Evolutionary conservation across 2,888 invertebrate species (phyloP).

Genomic region (Apomyelois bistriatella): DNA sequence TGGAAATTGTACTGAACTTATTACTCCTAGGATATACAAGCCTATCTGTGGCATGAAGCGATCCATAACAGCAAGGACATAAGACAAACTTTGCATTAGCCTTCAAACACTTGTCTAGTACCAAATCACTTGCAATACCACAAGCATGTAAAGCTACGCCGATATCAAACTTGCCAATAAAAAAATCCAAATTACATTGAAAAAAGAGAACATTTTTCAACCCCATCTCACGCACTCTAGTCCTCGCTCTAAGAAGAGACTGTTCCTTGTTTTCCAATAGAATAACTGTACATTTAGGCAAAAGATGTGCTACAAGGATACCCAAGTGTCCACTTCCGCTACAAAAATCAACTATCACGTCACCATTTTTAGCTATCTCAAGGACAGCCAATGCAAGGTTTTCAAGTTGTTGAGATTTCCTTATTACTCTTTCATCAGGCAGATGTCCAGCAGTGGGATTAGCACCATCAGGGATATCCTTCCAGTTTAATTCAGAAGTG

Average conservation of each 20-base stretch:
- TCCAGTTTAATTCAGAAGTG: slow-evolving; percentile 81
- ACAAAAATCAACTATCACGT: slow-evolving; percentile 95
- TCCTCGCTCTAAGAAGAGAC: slow-evolving; percentile 87
- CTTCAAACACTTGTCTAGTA: slow-evolving; percentile 89
- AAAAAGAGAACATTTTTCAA: slow-evolving; percentile 88
- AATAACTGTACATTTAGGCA: slow-evolving; percentile 89
- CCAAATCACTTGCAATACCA: slow-evolving; percentile 96
- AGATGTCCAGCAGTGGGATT: slow-evolving; percentile 89
- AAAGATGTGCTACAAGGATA: slow-evolving; percentile 87
- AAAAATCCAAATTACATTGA: slow-evolving; percentile 95
- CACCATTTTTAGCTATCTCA: slow-evolving; percentile 83
- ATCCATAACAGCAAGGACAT: slow-evolving; percentile 97
- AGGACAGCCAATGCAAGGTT: slow-evolving; percentile 89
- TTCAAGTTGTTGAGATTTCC: slow-evolving; percentile 93
- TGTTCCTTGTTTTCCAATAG: slow-evolving; percentile 95
- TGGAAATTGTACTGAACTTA: slow-evolving; percentile 68
- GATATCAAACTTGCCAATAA: slow-evolving; percentile 88
- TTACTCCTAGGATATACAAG: slow-evolving; percentile 90
- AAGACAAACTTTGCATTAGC: slow-evolving; percentile 90
- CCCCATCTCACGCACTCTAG: slow-evolving; percentile 83
- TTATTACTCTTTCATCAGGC: slow-evolving; percentile 84
- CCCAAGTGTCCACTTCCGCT: slow-evolving; percentile 97
- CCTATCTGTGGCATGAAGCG: slow-evolving; percentile 88
- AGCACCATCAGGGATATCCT: slow-evolving; percentile 84
- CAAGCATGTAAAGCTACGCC: slow-evolving; percentile 96